Conservation (phyloP, 1,140 invertebrate genomes). For the Leptinotarsa lineolata region DNA sequence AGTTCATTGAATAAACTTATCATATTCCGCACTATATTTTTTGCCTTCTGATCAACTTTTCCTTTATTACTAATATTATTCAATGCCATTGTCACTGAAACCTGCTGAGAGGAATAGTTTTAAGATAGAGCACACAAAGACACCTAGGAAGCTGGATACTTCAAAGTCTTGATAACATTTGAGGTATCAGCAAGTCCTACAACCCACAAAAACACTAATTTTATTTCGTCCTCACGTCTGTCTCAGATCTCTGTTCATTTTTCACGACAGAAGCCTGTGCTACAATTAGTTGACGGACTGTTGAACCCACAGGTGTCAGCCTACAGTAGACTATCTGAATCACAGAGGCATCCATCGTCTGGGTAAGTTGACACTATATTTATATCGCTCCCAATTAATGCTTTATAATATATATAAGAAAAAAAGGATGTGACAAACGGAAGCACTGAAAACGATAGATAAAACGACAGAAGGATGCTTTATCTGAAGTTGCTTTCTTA, state of each 20-base stretch:
- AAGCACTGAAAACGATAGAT: no score
- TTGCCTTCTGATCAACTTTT: neutral
- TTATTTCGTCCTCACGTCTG: neutral
- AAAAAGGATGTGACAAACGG: no score
- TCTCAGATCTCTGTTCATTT: constrained; percentile 9
- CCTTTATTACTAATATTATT: neutral
- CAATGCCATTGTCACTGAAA: no score
- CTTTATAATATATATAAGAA: no score
- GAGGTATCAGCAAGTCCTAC: neutral
- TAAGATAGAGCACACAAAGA: no score
- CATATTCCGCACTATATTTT: neutral
- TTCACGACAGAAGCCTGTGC: constrained; percentile 43
- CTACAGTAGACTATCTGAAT: constrained; percentile 57
- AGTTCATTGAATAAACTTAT: neutral
- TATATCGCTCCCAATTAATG: no score
- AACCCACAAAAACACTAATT: neutral
- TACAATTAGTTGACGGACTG: constrained; percentile 59
- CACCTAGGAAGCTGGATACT: no score
- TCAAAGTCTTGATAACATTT: neutral
- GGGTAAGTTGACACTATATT: constrained; percentile 40
- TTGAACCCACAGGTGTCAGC: constrained; percentile 55
- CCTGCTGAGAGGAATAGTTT: no score
- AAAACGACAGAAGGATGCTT: no score
- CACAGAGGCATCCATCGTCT: constrained; percentile 48
- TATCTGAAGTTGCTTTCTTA: no score